Base-by-base conservation (phyloP, 2,888 invertebrate species). In the Morpho helenor region DNA sequence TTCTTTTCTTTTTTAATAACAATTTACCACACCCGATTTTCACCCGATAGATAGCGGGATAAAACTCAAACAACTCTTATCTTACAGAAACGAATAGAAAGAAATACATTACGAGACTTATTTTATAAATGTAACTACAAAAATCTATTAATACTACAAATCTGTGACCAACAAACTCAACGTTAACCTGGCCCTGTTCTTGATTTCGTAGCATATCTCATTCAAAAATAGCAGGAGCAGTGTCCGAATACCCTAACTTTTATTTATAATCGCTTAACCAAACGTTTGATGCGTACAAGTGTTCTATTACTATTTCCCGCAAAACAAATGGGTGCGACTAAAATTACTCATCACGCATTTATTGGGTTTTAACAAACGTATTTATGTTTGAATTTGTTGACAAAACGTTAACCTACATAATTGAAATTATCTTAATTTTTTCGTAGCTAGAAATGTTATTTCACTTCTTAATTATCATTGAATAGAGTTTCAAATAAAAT, bases 141-240 rank as follows among this genome's bases (percentile, higher is more conserved):
- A 72, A 66, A 72, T 71, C 79, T 79, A 82, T 68, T 77, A 76
- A 69, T 73, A 74, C 65, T 73, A 71, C 55, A 75, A 74, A 69
- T 75, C 75, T 31, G 31, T 31, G 31, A 31, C 31, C 31, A 66
- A 64, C 63, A 67, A 70, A 73, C 69, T 66, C 69, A 31, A 70
- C 73, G 63, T 64, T 66, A 75, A 79, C 71, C 78, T 80, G 77
- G 72, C 75, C 80, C 79, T 77, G 80, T 76, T 84, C 81, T 79
- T 80, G 81, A 80, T 82, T 77, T 73, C 71, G 70, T 75, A 72
- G 75, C 78, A 74, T 77, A 75, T 79, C 79, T 69, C 76, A 74
- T 74, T 79, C 80, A 77, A 70, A 86, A 87, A 86, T 86, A 87
- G 82, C 80, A 77, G 73, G 75, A 85, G 79, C 80, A 81, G 79